Evolutionary conservation across 1,140 invertebrate genomes (phyloP), one percentile per base, ranked within the genome.

Genomic region (Drosophila repleta): DNA sequence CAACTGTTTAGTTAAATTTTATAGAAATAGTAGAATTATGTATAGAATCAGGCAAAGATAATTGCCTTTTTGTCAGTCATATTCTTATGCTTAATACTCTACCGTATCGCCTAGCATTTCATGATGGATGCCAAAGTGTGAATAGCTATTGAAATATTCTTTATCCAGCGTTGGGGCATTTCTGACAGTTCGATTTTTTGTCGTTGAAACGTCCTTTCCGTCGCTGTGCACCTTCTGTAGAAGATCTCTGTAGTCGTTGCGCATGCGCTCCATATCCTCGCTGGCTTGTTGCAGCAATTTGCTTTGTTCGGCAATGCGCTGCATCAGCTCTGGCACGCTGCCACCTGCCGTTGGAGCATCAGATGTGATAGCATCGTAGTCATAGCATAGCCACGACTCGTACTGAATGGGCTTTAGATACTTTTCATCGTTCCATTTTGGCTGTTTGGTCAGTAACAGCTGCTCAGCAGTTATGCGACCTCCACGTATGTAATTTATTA

Each of bases 51-150:
- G n/a, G n/a, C 2, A 29, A 8, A 8, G 8, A 29, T 29, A 29
- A 29, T 29, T 5, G 2, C 2, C 7, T 7, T 29, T 29, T 29
- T 8, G 29, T 29, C 8, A 29, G 2, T 3, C 24, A 24, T 4
- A 10, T 6, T 29, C 4, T 37, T 45, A 1, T n/a, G n/a, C n/a
- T n/a, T 10, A 46, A 17, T 17, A 20, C 10, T 21, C 1, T 21
- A 69, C 92, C 91, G 93, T 93, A 95, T 88, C 96, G 69, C 94
- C 95, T 10, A 98, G 92, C 97, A 98, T 98, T 90, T 97, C 97
- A 92, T 98, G 97, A 93, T 99, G 99, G 89, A 99, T 99, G 11
- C 96, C 96, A 93, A 98, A 99, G 93, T 99, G 98, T 64, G 97
- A 96, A 92, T 99, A 99, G 3, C 97, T 97, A 91, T 96, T 97